These are phyloP conservation scores for Lasioglossum pauxillum DNA, from an alignment of 2,888 invertebrate genomes.

Conservation along the genomic window DNA sequence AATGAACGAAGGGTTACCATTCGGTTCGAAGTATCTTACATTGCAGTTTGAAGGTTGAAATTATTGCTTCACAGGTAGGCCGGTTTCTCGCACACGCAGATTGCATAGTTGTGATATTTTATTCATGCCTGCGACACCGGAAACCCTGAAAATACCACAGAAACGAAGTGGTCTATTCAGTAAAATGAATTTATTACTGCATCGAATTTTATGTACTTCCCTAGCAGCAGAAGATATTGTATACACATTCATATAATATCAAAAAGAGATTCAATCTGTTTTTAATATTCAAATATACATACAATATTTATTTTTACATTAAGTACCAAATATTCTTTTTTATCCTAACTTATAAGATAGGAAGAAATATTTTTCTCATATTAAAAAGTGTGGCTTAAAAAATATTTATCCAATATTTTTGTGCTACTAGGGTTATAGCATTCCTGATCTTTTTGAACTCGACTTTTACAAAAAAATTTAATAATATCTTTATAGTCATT, in stretches of 20 bases:
- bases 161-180: background rate
- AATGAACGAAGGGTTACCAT: background rate
- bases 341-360: too few species aligned
- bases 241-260: too few species aligned
- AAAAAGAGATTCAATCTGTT: too few species aligned
- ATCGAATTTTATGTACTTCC: background rate
- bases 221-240: too few species aligned
- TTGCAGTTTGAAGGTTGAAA: background rate
- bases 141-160: background rate
- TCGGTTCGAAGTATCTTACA: background rate
- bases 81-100: background rate
- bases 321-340: too few species aligned
- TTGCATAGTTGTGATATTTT: conserved; percentile 4
- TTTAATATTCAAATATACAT: too few species aligned
- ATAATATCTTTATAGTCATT: too few species aligned
- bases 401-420: too few species aligned
- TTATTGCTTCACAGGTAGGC: background rate
- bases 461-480: background rate
- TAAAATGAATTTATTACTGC: background rate
- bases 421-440: too few species aligned
- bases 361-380: too few species aligned
- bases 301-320: too few species aligned
- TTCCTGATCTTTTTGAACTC: background rate
- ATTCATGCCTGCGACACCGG: background rate
- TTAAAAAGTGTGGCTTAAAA: too few species aligned